Base-by-base conservation (phyloP, 2,888 invertebrate genomes). In the Phania funesta region DNA sequence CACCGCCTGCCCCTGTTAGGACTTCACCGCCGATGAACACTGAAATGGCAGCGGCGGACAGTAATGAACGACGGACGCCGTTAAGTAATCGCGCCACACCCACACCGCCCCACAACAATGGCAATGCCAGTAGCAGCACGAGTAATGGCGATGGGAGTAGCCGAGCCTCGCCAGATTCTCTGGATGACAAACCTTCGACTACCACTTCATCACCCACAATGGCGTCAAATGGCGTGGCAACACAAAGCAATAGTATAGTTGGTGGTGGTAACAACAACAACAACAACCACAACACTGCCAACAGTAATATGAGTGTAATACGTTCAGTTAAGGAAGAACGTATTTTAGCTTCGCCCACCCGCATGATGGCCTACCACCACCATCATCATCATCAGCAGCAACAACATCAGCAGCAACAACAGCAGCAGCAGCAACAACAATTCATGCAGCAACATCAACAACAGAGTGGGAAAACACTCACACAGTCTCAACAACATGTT, bases 281-380 rank as follows among this genome's bases (percentile, higher is more conserved):
- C 26, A 78, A 83, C 32, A 56, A 54, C 20, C 32, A 35, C 9
- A 62, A 26, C 44, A 60, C 16, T 76, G 71, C 41, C 50, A 83
- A 82, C 35, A 84, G 83, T 52, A 85, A 83, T 68, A 83, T 86
- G 83, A 91, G 91, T 86, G 91, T 91, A 70, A 91, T 91, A 84
- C 89, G 91, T 50, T 89, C 90, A 0, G 90, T 91, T 2, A 91
- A 91, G 81, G 90, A 91, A 84, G 91, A 91, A 83, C 89, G 90
- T 71, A 87, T 90, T 46, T 85, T 90, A 74, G 87, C 88, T 38
- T 90, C 91, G 48, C 90, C 91, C 75, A 88, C 90, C 74, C 90
- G 90, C 67, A 87, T 90, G 88, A 84, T 89, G 80, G 87, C 87
- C 44, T 90, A 90, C 54, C 89, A 89, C 22, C 89, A 89, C 13